Base-by-base conservation (phyloP, 2,797 vertebrate species). In the Austrolebias charrua region DNA sequence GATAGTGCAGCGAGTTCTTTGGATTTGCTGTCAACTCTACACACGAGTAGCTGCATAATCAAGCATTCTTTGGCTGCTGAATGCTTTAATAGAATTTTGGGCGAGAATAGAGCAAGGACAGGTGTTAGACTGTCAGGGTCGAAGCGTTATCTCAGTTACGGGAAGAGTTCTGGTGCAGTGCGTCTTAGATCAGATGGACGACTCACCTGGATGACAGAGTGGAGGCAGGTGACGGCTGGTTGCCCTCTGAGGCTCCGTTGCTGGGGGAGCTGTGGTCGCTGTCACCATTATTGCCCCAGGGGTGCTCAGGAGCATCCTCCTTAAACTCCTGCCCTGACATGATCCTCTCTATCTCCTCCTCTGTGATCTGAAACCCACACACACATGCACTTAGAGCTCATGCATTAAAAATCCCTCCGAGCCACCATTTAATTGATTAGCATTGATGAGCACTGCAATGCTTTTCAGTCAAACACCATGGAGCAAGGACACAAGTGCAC, bases 281-380 rank as follows among this genome's bases (percentile, higher is more conserved):
- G 93, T 98, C 96, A 6, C 96, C 96, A 0, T 97, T 97, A 93
- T 95, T 98, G 85, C 95, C 95, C 96, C 97, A 98, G 57, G 94
- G 94, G 83, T 96, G 92, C 70, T 93, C 93, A 0, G 92, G 92
- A 69, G 95, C 94, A 3, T 99, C 98, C 88, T 98, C 98, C 88
- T 99, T 96, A 91, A 99, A 99, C 88, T 99, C 98, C 90, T 99
- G 96, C 53, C 98, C 98, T 28, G 98, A 96, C 98, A 99, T 99
- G 85, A 99, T 99, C 71, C 98, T 92, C 84, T 99, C 98, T 3
- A 99, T 99, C 91, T 99, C 98, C 79, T 99, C 98, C 77, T 97
- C 97, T 0, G 98, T 97, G 88, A 99, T 99, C 97, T 99, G 81
- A 10, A 71, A 75, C 13, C 60, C 48, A 73, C 51, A 64, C 9